These are phyloP conservation scores for Tipula vernalis DNA, from an alignment of 2,888 invertebrate genomes.

Conservation along the genomic window DNA sequence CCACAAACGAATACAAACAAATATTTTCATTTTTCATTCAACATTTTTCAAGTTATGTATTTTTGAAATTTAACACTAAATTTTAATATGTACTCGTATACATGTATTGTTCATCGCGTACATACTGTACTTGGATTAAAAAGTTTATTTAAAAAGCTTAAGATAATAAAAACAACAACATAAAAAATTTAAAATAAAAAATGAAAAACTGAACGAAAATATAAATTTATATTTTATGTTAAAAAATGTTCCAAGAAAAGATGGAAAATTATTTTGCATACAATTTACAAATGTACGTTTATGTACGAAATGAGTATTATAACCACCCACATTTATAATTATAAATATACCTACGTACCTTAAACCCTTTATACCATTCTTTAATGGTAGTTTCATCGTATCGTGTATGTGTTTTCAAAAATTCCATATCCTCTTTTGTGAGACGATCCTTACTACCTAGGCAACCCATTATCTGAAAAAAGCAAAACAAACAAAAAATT, in stretches of 20 bases:
- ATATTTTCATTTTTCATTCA: not conserved
- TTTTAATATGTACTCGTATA: not conserved
- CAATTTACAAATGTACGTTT: not conserved
- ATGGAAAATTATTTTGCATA: not conserved
- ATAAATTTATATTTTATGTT: not conserved
- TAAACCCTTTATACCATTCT: conserved; percentile 99
- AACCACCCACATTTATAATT: not conserved
- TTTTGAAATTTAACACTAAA: not conserved
- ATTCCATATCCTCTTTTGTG: conserved; percentile 97
- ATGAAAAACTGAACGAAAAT: not conserved
- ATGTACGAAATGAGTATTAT: not conserved
- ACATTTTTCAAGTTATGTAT: not conserved
- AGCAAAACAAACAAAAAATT: not conserved
- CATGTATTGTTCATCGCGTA: not conserved
- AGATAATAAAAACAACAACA: not conserved
- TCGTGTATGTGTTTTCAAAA: conserved; percentile 92
- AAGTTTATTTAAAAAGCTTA: not conserved
- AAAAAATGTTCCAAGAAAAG: not conserved
- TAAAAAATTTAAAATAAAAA: not conserved
- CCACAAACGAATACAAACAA: not conserved
- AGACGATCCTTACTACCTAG: conserved; percentile 92
- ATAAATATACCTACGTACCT: conserved; percentile 40
- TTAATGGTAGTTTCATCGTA: conserved; percentile 98
- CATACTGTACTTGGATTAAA: not conserved
- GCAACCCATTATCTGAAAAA: conserved; percentile 62